Evolutionary conservation across 2,797 vertebrate genomes (phyloP).

Genomic region (Octomys mimax): DNA sequence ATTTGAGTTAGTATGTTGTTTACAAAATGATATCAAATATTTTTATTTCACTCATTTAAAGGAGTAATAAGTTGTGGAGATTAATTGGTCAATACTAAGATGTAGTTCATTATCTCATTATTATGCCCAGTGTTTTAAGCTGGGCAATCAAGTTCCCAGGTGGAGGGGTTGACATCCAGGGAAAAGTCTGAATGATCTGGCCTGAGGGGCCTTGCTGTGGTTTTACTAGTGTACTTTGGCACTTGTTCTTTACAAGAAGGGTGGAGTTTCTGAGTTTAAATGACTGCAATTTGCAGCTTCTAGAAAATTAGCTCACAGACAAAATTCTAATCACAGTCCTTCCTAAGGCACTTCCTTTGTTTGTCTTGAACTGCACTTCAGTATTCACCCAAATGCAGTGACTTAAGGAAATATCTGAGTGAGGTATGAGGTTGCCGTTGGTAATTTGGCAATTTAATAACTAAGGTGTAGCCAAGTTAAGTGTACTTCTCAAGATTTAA

Average conservation of each 20-base stretch:
- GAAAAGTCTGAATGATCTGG: neutral
- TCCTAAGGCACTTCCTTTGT: neutral
- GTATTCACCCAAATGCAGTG: neutral
- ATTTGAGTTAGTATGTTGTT: neutral
- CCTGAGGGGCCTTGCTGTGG: neutral
- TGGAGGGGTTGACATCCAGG: neutral
- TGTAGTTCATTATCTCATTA: conserved; percentile 65
- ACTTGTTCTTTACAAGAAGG: conserved; percentile 36
- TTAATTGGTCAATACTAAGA: neutral
- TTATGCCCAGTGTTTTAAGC: conserved; percentile 20
- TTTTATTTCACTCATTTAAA: conserved; percentile 43
- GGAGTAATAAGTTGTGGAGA: neutral
- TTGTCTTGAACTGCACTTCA: neutral
- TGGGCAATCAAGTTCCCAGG: conserved; percentile 47
- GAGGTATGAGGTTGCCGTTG: neutral
- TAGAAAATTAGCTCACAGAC: conserved; percentile 17
- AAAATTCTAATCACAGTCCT: neutral
- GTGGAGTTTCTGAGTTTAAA: conserved; percentile 46
- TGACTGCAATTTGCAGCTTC: conserved; percentile 36
- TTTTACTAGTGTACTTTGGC: conserved; percentile 49
- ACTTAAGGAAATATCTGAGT: neutral
- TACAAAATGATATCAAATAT: neutral
- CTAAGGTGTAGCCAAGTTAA: conserved; percentile 1
- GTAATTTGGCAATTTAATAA: neutral
- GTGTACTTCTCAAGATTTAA: neutral